Evolutionary conservation across 2,888 invertebrate genomes (phyloP), one percentile per base, ranked within the genome.

Genomic region (Ichneumon xanthorius): DNA sequence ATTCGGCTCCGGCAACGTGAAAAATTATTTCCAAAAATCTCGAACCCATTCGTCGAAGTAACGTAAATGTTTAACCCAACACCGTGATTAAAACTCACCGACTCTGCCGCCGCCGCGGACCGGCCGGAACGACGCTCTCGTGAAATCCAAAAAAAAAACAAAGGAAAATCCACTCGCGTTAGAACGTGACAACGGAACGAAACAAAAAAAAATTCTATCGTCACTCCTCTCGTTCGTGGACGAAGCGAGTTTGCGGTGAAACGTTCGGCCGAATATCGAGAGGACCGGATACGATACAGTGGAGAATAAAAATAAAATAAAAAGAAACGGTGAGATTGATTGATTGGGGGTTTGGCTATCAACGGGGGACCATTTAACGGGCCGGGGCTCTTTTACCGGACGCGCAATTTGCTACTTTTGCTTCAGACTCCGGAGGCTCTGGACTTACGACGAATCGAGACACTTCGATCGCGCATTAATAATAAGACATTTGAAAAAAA

Each of bases 61-160:
- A 14, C 22, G 26, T 22, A 26, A 58, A 26, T 58, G 58, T 26
- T 58, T 26, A 26, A 58, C 14, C 58, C 58, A 14, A 58, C 26
- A 58, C 26, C 58, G 58, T 58, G 26, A 58, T 58, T 58, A 58
- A 58, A 58, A 26, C 58, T 26, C 58, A 26, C 58, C 58, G 22
- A 9, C 55, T 55, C 55, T 22, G 19, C 9, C 4, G 9, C 19
- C 22, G 22, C 9, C 0, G 22, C 5, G 19, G 19, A 55, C 11
- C 22, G 9, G 19, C 19, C 19, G 55, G 3, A 19, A 55, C 55
- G 55, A 11, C 26, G 26, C 26, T 58, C 22, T 26, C 58, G 26
- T 22, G 22, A 11, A 22, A 26, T 26, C 11, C 19, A 3, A 58
- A 58, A 58, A 58, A 55, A 53, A 22, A 22, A 55, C 11, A 58